Evolutionary conservation across 1,140 invertebrate genomes (phyloP), one percentile per base, ranked within the genome.

Genomic region (Nomia melanderi): DNA sequence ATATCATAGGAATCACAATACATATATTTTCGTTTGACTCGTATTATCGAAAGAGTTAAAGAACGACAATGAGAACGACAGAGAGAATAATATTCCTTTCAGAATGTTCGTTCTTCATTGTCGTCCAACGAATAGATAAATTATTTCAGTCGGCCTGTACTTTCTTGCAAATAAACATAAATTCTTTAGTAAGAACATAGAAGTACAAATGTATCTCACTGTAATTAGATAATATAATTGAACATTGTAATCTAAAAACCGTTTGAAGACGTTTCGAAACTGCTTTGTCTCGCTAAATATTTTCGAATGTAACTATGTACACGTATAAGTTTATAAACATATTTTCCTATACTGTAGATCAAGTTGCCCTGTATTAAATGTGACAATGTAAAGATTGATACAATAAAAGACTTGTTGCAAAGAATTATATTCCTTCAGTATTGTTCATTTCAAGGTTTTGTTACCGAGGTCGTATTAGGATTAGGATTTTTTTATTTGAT

Each of bases 351-450:
- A 23, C 8, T 9, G 6, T 1, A 17, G 33, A 27, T 23, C 2
- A 23, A 7, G 27, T 20, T 11, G 25, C 31, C 23, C 12, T 3
- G 8, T 31, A 31, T 17, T 7, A 31, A 33, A 60, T 12, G 12
- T 27, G 17, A 33, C 6, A n/a, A 33, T 59, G 6, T 47, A 31
- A 12, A 8, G 17, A 62, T 73, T 39, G 31, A 53, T 73, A 72
- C 44, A 73, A 73, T 73, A 64, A 73, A 73, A 29, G 3, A 73
- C 20, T 25, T 39, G 25, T 14, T 54, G 17, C 20, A 41, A 64
- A 41, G 11, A 39, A 44, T 31, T 17, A n/a, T 23, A 1, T n/a
- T n/a, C 8, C 8, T 17, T 2, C n/a, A n/a, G 7, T 23, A 20
- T 41, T 41, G 39, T 44, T 29, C 31, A 54, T 54, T 67, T 54